These are phyloP conservation scores for Calcarius lapponicus DNA, from an alignment of 2,797 vertebrate species.

Conservation along the genomic window DNA sequence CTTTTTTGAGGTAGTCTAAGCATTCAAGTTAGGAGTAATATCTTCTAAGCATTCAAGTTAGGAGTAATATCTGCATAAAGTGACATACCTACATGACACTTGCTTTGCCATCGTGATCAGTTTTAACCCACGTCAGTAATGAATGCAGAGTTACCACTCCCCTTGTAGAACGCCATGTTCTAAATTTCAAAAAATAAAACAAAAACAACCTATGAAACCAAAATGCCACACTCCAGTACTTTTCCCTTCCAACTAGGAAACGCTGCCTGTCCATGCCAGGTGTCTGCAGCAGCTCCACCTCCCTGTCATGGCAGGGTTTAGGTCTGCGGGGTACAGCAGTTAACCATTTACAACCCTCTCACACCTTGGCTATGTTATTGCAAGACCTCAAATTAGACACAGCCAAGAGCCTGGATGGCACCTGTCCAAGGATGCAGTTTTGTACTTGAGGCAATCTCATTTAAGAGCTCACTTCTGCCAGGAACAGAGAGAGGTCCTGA, in stretches of 20 bases:
- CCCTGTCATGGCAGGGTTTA: background rate
- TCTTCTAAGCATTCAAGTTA: background rate
- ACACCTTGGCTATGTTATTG: background rate
- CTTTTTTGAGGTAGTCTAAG: background rate
- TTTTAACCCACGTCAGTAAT: background rate
- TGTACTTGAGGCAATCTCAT: background rate
- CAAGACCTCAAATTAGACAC: constrained; percentile 9
- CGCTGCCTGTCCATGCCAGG: background rate
- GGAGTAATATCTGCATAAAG: background rate
- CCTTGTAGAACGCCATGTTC: background rate
- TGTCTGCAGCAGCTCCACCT: background rate
- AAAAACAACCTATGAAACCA: background rate
- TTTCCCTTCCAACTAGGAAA: background rate
- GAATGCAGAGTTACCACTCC: background rate
- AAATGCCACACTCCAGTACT: background rate
- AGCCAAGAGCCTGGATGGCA: background rate
- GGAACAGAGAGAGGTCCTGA: background rate
- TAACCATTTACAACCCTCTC: constrained; percentile 12
- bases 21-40: background rate
- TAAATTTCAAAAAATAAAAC: background rate
- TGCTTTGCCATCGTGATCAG: background rate
- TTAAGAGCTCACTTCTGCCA: background rate
- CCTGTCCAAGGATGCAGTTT: background rate
- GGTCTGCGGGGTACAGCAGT: background rate
- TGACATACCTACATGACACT: fast-evolving